These are phyloP conservation scores for Mythimna pallens DNA, from an alignment of 2,888 invertebrate species.

Conservation along the genomic window DNA sequence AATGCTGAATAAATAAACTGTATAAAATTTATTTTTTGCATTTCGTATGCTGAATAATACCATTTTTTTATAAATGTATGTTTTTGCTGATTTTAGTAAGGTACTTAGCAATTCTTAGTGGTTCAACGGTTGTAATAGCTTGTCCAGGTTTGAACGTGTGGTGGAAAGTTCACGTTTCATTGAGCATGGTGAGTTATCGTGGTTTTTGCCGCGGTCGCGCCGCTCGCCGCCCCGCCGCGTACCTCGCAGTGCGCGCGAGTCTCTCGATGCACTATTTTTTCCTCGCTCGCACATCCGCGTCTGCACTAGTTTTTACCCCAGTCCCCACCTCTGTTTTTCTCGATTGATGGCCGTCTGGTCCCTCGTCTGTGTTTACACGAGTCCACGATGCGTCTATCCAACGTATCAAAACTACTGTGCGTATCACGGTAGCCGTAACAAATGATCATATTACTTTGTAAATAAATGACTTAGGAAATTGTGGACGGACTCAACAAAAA, in stretches of 20 bases:
- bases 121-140: conserved; percentile 8
- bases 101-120: conserved; percentile 49
- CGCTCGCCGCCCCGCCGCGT: conserved; percentile 24
- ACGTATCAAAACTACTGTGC: conserved; percentile 70
- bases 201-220: conserved; percentile 48
- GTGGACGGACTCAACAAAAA: conserved; percentile 55
- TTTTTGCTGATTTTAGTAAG: conserved; percentile 35
- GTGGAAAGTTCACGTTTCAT: conserved; percentile 60
- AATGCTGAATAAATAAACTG: conserved; percentile 46
- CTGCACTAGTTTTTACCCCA: conserved; percentile 81
- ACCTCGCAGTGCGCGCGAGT: conserved; percentile 68
- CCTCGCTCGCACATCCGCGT: conserved; percentile 81
- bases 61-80: not conserved
- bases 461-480: conserved; percentile 61
- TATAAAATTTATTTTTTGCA: not conserved
- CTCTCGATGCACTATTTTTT: conserved; percentile 80
- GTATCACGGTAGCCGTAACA: conserved; percentile 77
- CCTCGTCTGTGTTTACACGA: conserved; percentile 77
- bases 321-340: conserved; percentile 79
- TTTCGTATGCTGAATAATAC: conserved; percentile 49
- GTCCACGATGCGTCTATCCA: conserved; percentile 69
- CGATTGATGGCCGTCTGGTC: conserved; percentile 83
- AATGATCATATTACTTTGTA: conserved; percentile 63
- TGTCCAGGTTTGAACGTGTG: conserved; percentile 27
- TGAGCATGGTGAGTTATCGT: conserved; percentile 49